A percentile compares a stretch with the other conserved stretches of the same genome.
Conservation (phyloP, 2,888 invertebrate genomes). For the Lamellibrachia satsuma region DNA sequence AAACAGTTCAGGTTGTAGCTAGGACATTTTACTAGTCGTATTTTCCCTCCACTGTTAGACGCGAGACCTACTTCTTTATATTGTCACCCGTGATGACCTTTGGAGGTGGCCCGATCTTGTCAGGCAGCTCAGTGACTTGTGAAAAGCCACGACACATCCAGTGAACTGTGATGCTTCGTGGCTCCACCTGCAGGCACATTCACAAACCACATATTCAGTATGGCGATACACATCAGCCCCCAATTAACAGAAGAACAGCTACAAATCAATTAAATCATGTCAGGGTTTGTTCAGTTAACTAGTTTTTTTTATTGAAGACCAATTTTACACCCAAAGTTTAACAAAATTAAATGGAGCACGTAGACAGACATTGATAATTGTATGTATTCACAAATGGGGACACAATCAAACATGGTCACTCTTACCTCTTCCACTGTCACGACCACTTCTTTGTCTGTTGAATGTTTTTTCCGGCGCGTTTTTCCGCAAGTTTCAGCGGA, state of each 20-base stretch:
- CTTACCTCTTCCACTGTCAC: slow-evolving; percentile 79
- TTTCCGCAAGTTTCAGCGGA: slow-evolving; percentile 42
- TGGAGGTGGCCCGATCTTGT: slow-evolving; percentile 48
- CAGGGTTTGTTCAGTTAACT: too few relatives aligned
- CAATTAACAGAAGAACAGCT: not conserved
- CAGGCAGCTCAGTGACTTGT: slow-evolving; percentile 39
- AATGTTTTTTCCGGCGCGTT: not conserved
- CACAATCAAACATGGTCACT: not conserved
- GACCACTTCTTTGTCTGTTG: slow-evolving; percentile 64
- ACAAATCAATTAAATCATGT: too few relatives aligned
- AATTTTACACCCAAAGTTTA: not conserved
- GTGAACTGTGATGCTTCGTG: slow-evolving; percentile 82
- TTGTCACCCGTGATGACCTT: slow-evolving; percentile 77
- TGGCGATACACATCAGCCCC: not conserved
- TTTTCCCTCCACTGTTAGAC: not conserved
- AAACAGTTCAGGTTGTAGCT: not conserved
- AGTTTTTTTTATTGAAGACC: too few relatives aligned
- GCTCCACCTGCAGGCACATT: slow-evolving; percentile 70
- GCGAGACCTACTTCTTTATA: slow-evolving; percentile 69
- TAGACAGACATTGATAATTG: not conserved
- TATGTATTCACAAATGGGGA: not conserved
- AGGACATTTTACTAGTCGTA: not conserved
- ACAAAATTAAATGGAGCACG: not conserved
- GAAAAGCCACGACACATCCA: slow-evolving; percentile 79
- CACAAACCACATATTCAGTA: not conserved